Percentiles rank a stretch among this genome's conserved stretches.
Conservation (phyloP, 1,140 invertebrate genomes). For the Lordiphosa stackelbergi region DNA sequence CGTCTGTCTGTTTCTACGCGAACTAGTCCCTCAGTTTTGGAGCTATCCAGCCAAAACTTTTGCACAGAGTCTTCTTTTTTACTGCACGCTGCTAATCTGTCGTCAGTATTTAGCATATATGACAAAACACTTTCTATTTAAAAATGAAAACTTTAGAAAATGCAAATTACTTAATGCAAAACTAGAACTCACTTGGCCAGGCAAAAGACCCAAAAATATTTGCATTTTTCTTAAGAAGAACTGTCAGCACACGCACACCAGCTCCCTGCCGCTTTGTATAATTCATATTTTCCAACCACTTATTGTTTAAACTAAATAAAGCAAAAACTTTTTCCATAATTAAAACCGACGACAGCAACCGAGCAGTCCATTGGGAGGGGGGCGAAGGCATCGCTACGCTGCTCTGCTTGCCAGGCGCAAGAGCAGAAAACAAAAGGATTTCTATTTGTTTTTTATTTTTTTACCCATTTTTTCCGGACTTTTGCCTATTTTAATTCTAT, state of each 20-base stretch:
- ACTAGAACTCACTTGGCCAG: slow-evolving; percentile 38
- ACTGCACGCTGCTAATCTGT: too few relatives aligned
- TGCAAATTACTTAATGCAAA: slow-evolving; percentile 45
- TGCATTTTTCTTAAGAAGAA: slow-evolving; percentile 62
- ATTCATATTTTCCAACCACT: slow-evolving; percentile 71
- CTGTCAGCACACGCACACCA: slow-evolving; percentile 17
- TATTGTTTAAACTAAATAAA: slow-evolving; percentile 72
- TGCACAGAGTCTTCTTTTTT: too few relatives aligned
- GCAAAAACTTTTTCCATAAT: slow-evolving; percentile 71
- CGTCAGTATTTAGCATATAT: too few relatives aligned
- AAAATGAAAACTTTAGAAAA: slow-evolving; percentile 4
- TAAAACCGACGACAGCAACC: slow-evolving; percentile 50
- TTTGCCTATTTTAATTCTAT: slow-evolving; percentile 64
- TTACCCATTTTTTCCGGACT: slow-evolving; percentile 20
- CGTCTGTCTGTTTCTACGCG: too few relatives aligned
- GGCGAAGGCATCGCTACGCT: not conserved
- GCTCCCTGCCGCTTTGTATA: slow-evolving; percentile 46
- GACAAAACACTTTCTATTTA: too few relatives aligned
- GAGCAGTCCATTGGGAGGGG: slow-evolving; percentile 10
- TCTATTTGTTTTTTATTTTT: slow-evolving; percentile 28
- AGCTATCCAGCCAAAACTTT: too few relatives aligned
- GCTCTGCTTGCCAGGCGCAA: slow-evolving; percentile 31
- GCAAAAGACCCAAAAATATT: slow-evolving; percentile 49
- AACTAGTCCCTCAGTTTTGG: too few relatives aligned
- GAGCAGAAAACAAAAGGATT: slow-evolving; percentile 59